A percentile compares a stretch with the other conserved stretches of the same genome.
Conservation (phyloP, 2,113 vertebrate genomes). For the Anolis sagrei region DNA sequence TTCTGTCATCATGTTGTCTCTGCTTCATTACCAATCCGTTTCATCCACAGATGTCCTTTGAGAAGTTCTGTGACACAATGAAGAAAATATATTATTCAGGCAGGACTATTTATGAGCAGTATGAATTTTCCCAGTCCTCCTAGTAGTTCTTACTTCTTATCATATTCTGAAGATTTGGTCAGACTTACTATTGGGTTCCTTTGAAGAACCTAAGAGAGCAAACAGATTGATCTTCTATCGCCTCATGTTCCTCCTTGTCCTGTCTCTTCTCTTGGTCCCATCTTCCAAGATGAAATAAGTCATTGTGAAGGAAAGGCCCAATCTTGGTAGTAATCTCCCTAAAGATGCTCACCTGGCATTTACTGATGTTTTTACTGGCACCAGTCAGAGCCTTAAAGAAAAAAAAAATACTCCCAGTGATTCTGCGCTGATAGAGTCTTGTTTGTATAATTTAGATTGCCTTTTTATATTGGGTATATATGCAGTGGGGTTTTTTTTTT, state of each 20-base stretch:
- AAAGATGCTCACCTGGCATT: background rate
- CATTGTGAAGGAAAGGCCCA: background rate
- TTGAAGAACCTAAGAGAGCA: background rate
- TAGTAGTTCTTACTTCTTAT: background rate
- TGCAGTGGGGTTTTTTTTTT: background rate
- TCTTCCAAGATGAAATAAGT: background rate
- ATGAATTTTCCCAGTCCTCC: background rate
- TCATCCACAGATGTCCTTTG: slow-evolving; percentile 61
- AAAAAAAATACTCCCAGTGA: no score
- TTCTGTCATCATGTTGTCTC: slow-evolving; percentile 49
- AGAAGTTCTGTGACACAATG: slow-evolving; percentile 56
- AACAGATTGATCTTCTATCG: background rate
- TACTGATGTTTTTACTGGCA: background rate
- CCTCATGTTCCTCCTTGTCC: background rate
- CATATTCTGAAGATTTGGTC: background rate
- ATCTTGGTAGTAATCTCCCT: background rate
- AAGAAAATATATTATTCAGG: slow-evolving; percentile 14
- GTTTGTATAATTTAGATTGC: background rate
- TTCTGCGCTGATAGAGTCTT: background rate
- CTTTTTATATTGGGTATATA: background rate
- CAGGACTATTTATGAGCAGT: background rate
- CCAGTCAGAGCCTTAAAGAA: background rate
- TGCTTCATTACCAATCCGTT: slow-evolving; percentile 37
- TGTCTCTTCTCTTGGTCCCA: background rate
- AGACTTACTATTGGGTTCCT: background rate